Evolutionary conservation across 1,140 invertebrate species (phyloP), one percentile per base, ranked within the genome.

Genomic region (Camponotus floridanus): DNA sequence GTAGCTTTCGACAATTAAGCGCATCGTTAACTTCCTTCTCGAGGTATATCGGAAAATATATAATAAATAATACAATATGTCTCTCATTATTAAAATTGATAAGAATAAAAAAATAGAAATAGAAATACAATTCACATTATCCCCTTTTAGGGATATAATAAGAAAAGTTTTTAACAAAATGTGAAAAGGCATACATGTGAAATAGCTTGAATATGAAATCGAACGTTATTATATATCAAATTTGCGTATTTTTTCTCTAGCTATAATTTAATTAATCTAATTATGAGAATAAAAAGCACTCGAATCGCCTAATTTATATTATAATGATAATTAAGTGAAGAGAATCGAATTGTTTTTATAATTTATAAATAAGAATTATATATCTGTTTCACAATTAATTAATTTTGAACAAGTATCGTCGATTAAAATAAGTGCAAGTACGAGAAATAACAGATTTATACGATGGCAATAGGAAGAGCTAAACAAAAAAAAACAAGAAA

Each of bases 91-190:
- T n/a, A 31, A 65, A 11, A 68, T 39, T 51, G 31, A 64, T 64
- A 39, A 62, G 42, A 6, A 33, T 13, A 64, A 71, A 86, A 80
- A 64, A n/a, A 68, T 18, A 21, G n/a, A 85, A 18, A 51, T 48
- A 51, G 74, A 76, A 87, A 42, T 57, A 71, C 13, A 48, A 3
- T 59, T 21, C 18, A 26, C 13, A 45, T 15, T 31, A 64, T 76
- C 0, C 15, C 2, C 31, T 70, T 80, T 80, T n/a, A 81, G 26
- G 11, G 59, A 70, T 48, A 51, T 71, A 81, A 73, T 6, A 39
- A 71, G 51, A 9, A 88, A 88, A 88, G 45, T 86, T 89, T 68
- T 65, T 36, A 31, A 18, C 15, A 51, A 73, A 51, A 51, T 57
- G 21, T 5, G 18, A 7, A 6, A 3, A 15, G n/a, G 11, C 11